Percentiles rank a stretch among this genome's conserved stretches.
These are phyloP conservation scores for Pachypeltis micranthus DNA, from an alignment of 1,140 invertebrate species.

Conservation along the genomic window DNA sequence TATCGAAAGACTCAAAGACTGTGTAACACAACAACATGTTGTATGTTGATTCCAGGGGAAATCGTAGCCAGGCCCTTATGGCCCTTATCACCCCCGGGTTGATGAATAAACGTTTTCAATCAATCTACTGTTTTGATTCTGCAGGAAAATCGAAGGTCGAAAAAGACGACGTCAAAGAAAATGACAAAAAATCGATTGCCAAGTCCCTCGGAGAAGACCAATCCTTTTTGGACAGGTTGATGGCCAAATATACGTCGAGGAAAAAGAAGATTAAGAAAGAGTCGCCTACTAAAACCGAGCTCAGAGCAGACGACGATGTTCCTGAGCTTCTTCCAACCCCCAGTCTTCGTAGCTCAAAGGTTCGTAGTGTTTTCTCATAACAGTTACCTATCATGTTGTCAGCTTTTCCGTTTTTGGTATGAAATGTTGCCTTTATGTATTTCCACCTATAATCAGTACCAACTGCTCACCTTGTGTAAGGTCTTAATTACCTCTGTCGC, in stretches of 20 bases:
- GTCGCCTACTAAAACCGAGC: conserved; percentile 6
- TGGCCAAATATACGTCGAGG: conserved; percentile 11
- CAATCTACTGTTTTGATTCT: too few relatives aligned
- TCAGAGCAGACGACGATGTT: conserved; percentile 29
- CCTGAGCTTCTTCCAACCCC: conserved; percentile 46
- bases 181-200: conserved; percentile 37
- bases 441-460: too few relatives aligned
- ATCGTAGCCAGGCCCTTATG: neutral
- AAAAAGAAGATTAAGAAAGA: conserved; percentile 5
- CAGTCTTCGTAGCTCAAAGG: conserved; percentile 32
- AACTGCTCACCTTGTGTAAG: too few relatives aligned
- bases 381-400: too few relatives aligned
- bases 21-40: neutral
- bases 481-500: too few relatives aligned
- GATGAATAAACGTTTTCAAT: too few relatives aligned
- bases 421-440: too few relatives aligned
- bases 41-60: too few relatives aligned
- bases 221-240: conserved; percentile 42
- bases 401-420: too few relatives aligned
- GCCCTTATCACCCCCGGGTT: too few relatives aligned
- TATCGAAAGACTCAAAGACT: too few relatives aligned
- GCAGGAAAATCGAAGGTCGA: conserved; percentile 1
- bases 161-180: conserved; percentile 34
- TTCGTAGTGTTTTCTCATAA: conserved; percentile 21
- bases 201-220: conserved; percentile 33